Base-by-base conservation (phyloP, 2,888 invertebrate species). In the Drosophila anomalipes region DNA sequence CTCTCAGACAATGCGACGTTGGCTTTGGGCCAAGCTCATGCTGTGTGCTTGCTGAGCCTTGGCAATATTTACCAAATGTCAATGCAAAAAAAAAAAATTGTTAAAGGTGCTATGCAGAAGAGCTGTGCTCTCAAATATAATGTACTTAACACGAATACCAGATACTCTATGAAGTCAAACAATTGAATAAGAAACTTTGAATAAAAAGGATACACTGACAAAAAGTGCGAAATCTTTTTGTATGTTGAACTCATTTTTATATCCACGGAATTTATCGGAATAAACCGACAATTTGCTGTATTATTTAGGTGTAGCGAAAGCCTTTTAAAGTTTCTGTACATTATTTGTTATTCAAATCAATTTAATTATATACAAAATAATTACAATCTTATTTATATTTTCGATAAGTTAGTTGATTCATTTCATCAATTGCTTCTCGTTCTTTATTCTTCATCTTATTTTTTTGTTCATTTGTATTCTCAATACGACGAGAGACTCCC, bases 61-160 rank as follows among this genome's bases (percentile, higher is more conserved):
- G 79, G 79, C 83, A 82, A 89, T 89, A 86, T 90, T 91, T 89
- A 81, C 88, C 82, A 91, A 90, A 90, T 91, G 90, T 89, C 89
- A 90, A 90, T 91, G 83, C 90, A 88, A 81, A 79, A 85, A 74
- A 39, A 39, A 28, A 44, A 51, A 30, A 39, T 41, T 14, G 82
- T 75, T 68, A 68, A 74, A 79, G 74, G 77, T 88, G 86, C 80
- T 69, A 53, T 70, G 70, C 77, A 76, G 58, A 60, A 77, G 75
- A 83, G 66, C 70, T 70, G 68, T 70, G 62, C 62, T 54, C n/a
- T 4, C 33, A 53, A 47, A 51, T 12, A 19, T 3, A 1, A 5
- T 4, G 5, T 3, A 19, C 4, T 4, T 19, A n/a, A 22, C 1
- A 10, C 51, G 82, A 75, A 70, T 53, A n/a, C 0, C 4, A 53